Evolutionary conservation across 2,797 vertebrate genomes (phyloP).

Genomic region (Poeciliopsis turneri): DNA sequence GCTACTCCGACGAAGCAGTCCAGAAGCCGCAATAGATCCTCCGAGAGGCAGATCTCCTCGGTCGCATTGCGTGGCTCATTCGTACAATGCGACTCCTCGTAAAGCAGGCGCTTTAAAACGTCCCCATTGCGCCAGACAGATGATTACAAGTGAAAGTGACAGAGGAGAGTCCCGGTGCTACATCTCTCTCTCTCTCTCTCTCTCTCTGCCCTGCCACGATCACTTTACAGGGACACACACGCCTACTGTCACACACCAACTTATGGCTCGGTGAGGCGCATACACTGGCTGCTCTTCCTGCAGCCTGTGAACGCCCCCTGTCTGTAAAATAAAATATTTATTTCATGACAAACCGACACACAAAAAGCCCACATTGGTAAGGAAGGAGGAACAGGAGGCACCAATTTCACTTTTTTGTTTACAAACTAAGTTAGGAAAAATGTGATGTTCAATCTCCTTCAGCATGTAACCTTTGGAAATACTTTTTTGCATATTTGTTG

Average conservation of each 20-base stretch:
- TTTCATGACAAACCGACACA: background rate
- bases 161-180: slow-evolving; percentile 63
- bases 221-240: slow-evolving; percentile 24
- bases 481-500: too few species aligned
- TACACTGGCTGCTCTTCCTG: slow-evolving; percentile 22
- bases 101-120: slow-evolving; percentile 4
- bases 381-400: background rate
- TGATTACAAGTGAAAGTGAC: slow-evolving; percentile 55
- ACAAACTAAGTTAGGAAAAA: background rate
- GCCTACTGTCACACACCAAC: background rate
- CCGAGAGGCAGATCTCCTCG: slow-evolving; percentile 35
- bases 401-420: background rate
- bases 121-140: slow-evolving; percentile 36
- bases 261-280: slow-evolving; percentile 14
- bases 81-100: slow-evolving; percentile 9
- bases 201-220: slow-evolving; percentile 55
- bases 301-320: slow-evolving; percentile 52
- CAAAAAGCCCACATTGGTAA: background rate
- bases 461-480: too few species aligned
- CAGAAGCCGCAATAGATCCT: slow-evolving; percentile 61
- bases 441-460: background rate
- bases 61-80: slow-evolving; percentile 62
- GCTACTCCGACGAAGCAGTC: slow-evolving; percentile 69
- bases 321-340: background rate
- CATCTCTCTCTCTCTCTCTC: slow-evolving; percentile 55